Evolutionary conservation across 2,797 vertebrate genomes (phyloP).

Genomic region (Streptopelia turtur): DNA sequence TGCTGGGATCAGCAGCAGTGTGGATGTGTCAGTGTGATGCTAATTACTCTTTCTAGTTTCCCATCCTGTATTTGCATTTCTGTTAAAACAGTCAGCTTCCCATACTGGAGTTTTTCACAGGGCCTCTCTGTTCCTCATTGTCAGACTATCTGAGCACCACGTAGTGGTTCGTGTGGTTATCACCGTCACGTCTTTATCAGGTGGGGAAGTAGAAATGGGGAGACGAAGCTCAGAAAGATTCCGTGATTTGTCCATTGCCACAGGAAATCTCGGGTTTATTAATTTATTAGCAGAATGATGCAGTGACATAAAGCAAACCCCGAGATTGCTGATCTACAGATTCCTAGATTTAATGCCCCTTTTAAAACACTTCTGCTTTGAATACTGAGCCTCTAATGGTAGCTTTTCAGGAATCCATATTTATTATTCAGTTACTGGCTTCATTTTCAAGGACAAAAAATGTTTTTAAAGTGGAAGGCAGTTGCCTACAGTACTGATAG

Average conservation of each 20-base stretch:
- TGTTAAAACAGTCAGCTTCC: neutral
- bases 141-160: neutral
- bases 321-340: neutral
- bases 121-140: neutral
- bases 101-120: fast-evolving
- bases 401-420: neutral
- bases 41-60: neutral
- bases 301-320: neutral
- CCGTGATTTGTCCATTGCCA: neutral
- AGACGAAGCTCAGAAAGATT: neutral
- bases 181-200: neutral
- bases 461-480: neutral
- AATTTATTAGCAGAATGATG: neutral
- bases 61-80: neutral
- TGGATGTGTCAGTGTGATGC: neutral
- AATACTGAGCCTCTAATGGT: neutral
- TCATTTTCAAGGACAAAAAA: neutral
- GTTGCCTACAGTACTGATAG: neutral
- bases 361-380: neutral
- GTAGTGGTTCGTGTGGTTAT: neutral
- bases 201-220: neutral
- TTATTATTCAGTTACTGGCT: neutral
- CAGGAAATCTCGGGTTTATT: neutral
- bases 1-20: neutral
- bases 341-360: neutral